Conservation (phyloP, 2,797 vertebrate genomes). For the Bradypus variegatus region DNA sequence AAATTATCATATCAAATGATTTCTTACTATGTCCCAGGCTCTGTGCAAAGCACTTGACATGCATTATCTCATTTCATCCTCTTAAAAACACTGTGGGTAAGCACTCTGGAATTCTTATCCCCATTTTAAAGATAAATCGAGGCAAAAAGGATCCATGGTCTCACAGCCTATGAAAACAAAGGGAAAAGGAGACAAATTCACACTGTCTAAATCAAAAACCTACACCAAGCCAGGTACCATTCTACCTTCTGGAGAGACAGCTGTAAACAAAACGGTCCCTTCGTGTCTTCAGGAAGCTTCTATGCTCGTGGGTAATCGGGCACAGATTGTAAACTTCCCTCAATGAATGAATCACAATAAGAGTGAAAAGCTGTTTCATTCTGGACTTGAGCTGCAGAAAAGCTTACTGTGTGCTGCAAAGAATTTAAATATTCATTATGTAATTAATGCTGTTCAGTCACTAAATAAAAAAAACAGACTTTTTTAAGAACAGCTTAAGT, state of each 20-base stretch:
- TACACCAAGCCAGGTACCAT: fast-evolving
- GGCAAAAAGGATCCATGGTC: not conserved
- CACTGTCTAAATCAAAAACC: not conserved
- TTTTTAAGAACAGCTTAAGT: conserved; percentile 71
- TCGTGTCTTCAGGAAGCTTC: not conserved
- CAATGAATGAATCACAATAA: not conserved
- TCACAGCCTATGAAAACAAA: not conserved
- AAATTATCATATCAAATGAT: not conserved
- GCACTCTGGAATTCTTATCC: not conserved
- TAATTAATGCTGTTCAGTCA: conserved; percentile 66
- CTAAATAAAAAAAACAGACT: conserved; percentile 59
- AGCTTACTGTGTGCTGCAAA: conserved; percentile 44
- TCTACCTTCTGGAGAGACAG: not conserved
- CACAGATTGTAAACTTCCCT: not conserved
- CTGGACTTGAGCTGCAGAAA: conserved; percentile 30
- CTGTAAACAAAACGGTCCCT: not conserved
- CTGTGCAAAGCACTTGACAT: not conserved
- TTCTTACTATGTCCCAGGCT: not conserved
- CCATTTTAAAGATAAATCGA: not conserved
- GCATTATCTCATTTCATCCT: not conserved
- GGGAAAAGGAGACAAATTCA: not conserved
- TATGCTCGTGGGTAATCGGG: not conserved
- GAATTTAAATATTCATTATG: conserved; percentile 67
- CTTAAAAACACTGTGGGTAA: not conserved
- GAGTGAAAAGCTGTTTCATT: conserved; percentile 39